A percentile compares a stretch with the other conserved stretches of the same genome.
These are phyloP conservation scores for Prochilodus magdalenae DNA, from an alignment of 2,113 vertebrate genomes.

Conservation along the genomic window DNA sequence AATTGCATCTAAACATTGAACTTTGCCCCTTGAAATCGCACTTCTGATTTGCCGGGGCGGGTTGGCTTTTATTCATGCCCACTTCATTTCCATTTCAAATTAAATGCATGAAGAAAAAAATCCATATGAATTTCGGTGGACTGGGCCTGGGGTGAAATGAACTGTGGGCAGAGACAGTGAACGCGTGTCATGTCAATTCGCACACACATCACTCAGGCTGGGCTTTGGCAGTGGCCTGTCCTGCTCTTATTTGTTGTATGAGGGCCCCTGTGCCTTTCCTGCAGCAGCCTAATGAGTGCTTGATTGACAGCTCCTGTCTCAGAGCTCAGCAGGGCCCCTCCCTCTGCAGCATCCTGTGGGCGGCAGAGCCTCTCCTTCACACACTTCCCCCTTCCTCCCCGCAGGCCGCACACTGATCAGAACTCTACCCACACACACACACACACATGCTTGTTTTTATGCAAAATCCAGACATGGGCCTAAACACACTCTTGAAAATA, in stretches of 20 bases:
- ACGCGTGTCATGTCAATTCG: conserved; percentile 82
- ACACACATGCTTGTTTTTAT: neutral
- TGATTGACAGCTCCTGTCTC: conserved; percentile 80
- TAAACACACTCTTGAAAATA: neutral
- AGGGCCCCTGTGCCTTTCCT: conserved; percentile 67
- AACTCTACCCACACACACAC: conserved; percentile 46
- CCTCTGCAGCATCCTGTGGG: conserved; percentile 56
- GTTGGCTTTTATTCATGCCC: conserved; percentile 13
- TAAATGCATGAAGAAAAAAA: conserved; percentile 32
- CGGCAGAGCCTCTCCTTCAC: conserved; percentile 53
- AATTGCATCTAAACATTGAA: conserved; percentile 14
- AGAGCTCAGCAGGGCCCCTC: conserved; percentile 65
- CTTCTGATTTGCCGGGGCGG: neutral
- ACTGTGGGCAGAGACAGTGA: conserved; percentile 60
- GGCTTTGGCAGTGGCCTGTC: conserved; percentile 77
- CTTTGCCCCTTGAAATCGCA: conserved; percentile 17
- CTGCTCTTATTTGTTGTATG: conserved; percentile 69
- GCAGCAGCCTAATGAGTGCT: conserved; percentile 76
- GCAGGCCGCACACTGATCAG: conserved; percentile 57
- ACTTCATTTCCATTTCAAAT: conserved; percentile 45
- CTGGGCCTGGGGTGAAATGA: conserved; percentile 56
- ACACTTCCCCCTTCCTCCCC: conserved; percentile 53
- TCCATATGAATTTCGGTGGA: conserved; percentile 46
- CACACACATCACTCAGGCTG: conserved; percentile 78
- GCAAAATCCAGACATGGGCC: neutral